Conservation (phyloP, 2,888 invertebrate species). For the Nebria salina region DNA sequence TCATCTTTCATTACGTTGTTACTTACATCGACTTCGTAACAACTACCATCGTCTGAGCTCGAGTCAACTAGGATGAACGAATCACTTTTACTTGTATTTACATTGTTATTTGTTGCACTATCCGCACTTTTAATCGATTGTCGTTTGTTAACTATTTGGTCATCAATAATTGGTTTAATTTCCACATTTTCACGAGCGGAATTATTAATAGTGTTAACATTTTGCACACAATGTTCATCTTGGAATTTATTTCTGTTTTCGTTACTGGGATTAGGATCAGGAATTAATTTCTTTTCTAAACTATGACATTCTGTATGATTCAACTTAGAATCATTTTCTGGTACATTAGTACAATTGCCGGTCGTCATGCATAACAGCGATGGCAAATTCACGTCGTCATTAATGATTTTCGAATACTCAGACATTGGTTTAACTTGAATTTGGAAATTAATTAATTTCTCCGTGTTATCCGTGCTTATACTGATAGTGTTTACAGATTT, state of each 20-base stretch:
- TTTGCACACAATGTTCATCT: neutral
- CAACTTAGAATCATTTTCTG: neutral
- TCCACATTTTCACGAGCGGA: neutral
- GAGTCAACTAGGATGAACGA: slow-evolving; percentile 3
- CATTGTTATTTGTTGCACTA: no score
- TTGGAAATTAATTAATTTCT: slow-evolving; percentile 30
- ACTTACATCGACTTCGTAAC: neutral
- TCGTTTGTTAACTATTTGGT: neutral
- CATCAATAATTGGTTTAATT: neutral
- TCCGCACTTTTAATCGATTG: no score
- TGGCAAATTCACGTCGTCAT: neutral
- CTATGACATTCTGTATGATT: neutral
- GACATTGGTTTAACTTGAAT: slow-evolving; percentile 8
- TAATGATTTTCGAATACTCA: slow-evolving; percentile 30
- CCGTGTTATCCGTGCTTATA: slow-evolving; percentile 29
- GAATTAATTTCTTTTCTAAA: neutral
- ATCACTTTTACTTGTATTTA: neutral
- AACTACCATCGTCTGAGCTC: neutral
- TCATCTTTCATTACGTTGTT: neutral
- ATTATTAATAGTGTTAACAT: neutral
- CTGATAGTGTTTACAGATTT: slow-evolving; percentile 12
- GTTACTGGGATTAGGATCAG: neutral
- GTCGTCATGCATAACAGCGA: neutral
- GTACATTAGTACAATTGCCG: neutral
- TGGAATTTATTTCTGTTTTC: neutral